phyloP scores from a whole-genome alignment of 2,113 vertebrate species.

The Spea bombifrons region DNA sequence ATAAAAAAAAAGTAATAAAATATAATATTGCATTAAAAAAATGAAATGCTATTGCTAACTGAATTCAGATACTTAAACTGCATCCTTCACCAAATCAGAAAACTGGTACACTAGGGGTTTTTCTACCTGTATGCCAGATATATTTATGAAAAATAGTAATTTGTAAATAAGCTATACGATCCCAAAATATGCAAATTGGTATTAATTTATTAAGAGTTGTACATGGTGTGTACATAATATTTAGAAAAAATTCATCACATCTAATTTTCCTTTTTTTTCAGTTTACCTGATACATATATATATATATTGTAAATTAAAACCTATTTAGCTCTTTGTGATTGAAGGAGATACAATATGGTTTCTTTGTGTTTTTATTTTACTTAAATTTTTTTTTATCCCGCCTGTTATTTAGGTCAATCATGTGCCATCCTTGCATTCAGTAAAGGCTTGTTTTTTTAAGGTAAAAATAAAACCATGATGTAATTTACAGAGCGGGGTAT shows the following conservation, averaged over 20 bases:
- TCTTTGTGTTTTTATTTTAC: constrained; percentile 64
- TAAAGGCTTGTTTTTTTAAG: constrained; percentile 21
- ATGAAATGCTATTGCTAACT: not conserved
- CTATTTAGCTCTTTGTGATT: constrained; percentile 85
- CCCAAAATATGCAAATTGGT: constrained; percentile 98
- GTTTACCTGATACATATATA: constrained; percentile 82
- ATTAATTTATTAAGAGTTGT: constrained; percentile 99
- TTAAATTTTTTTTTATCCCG: constrained; percentile 73
- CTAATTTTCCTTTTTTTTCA: constrained; percentile 64
- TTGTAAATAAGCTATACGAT: constrained; percentile 96
- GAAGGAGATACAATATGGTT: constrained; percentile 63
- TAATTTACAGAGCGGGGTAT: constrained; percentile 60
- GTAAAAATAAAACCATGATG: constrained; percentile 44
- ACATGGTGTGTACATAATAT: constrained; percentile 97
- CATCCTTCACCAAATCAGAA: constrained; percentile 15
- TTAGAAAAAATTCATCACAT: constrained; percentile 85
- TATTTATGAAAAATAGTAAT: constrained; percentile 99
- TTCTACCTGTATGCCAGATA: constrained; percentile 67
- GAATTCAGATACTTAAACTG: constrained; percentile 22
- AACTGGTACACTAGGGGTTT: constrained; percentile 32
- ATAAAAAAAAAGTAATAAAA: not conserved
- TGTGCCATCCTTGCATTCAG: constrained; percentile 68
- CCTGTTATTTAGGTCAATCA: constrained; percentile 70
- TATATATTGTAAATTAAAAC: constrained; percentile 84
- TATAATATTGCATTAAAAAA: constrained; percentile 1